Evolutionary conservation across 2,797 vertebrate genomes (phyloP), one percentile per base, ranked within the genome.

Genomic region (Alauda arvensis): DNA sequence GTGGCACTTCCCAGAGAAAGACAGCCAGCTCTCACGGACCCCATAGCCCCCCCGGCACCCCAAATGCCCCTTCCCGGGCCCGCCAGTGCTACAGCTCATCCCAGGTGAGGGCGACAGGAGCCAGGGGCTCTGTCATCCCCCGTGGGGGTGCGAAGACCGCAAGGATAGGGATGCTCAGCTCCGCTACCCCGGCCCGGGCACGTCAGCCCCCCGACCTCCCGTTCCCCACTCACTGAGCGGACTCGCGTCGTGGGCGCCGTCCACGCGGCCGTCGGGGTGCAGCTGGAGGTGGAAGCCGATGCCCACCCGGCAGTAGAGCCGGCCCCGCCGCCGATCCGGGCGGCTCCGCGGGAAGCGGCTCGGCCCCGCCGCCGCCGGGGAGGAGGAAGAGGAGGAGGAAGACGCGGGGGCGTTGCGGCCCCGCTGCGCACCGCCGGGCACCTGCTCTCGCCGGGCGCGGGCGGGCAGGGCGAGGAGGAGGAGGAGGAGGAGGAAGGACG

Each of bases 281-380:
- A 99, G 98, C 97, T 99, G 99, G 76, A 99, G 98, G 85, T 99
- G 99, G 97, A 99, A 99, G 34, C 99, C 99, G 96, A 99, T 99
- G 96, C 99, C 99, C 85, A 98, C 99, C 91, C 98, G 96, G 94
- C 99, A 99, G 95, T 99, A 99, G 34, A 99, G 97, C 89, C 98
- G 98, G 95, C 98, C 98, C 39, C 98, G 99, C 94, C 98, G 98
- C 96, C 98, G 98, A 85, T 98, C 99, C 18, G 98, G 97, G 45
- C 96, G 94, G 95, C 96, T 96, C 97, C 97, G 96, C 92, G 95
- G 96, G 86, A 96, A 96, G 25, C 94, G 94, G 92, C 94, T 87
- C 95, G 95, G 93, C 96, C 96, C 71, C 77, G 96, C 89, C 94
- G 33, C 66, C 25, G 42, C 34, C 43, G 67, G 15, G 19, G 48